phyloP scores from a whole-genome alignment of 2,113 vertebrate species.

The Rafetus swinhoei region DNA sequence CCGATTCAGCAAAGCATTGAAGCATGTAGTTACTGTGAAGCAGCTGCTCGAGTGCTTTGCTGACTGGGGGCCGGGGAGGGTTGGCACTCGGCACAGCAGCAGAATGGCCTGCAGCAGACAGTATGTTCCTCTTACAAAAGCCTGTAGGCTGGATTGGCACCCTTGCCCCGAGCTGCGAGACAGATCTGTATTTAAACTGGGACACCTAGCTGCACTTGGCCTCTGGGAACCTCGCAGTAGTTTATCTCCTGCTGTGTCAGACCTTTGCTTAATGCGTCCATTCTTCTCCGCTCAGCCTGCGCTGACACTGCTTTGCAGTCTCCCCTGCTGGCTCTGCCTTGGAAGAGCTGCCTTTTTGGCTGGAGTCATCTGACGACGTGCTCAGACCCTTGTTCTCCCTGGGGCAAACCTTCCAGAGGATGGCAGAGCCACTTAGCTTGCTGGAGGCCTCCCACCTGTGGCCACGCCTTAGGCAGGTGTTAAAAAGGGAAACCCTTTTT shows the following conservation, averaged over 20 bases:
- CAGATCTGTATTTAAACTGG: not conserved
- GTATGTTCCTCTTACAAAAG: not conserved
- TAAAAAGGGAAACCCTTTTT: not conserved
- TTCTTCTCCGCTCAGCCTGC: conserved; percentile 45
- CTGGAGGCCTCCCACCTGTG: not conserved
- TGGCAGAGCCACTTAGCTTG: not conserved
- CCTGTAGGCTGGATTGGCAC: not conserved
- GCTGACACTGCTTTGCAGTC: not conserved
- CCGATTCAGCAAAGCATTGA: not conserved
- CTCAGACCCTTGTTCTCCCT: not conserved
- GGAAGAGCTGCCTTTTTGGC: fast-evolving
- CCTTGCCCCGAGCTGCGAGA: conserved; percentile 18
- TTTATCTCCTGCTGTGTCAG: conserved; percentile 50
- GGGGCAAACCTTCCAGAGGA: not conserved
- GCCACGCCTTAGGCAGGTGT: no score
- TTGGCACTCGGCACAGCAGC: not conserved
- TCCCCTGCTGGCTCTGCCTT: fast-evolving
- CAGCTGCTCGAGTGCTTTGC: not conserved
- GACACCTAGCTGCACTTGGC: conserved; percentile 15
- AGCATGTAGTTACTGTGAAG: not conserved
- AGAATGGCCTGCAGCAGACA: not conserved
- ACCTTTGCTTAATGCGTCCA: conserved; percentile 47
- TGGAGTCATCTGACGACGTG: not conserved
- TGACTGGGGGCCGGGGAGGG: not conserved
- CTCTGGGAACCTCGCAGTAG: not conserved